Evolutionary conservation across 2,888 invertebrate species (phyloP).

Genomic region (Nebria salina): DNA sequence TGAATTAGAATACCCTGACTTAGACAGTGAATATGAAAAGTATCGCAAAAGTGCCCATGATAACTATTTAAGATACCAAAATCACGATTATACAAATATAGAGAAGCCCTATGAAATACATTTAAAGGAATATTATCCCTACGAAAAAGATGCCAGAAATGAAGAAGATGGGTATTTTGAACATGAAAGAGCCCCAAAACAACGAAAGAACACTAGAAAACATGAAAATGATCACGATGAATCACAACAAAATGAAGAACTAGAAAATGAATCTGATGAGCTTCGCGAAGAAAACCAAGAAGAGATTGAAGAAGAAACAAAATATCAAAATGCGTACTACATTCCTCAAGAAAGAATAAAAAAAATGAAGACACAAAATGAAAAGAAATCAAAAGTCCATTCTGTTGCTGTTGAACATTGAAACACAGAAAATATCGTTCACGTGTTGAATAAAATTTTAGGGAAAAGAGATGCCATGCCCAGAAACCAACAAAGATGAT

Average conservation of each 20-base stretch:
- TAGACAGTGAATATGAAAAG: conserved; percentile 39
- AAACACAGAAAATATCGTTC: conserved; percentile 38
- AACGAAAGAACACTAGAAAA: conserved; percentile 54
- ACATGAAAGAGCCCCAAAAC: conserved; percentile 51
- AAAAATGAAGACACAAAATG: conserved; percentile 28
- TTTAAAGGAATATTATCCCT: conserved; percentile 21
- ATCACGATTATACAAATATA: conserved; percentile 5
- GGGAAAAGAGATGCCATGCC: conserved; percentile 50
- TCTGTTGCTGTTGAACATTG: background rate
- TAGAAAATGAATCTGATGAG: background rate
- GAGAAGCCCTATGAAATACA: conserved; percentile 28
- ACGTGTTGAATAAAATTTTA: conserved; percentile 50
- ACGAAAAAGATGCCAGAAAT: conserved; percentile 49
- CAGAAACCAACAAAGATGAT: conserved; percentile 57
- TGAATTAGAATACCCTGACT: conserved; percentile 34
- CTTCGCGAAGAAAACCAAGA: background rate
- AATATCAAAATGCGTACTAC: conserved; percentile 49
- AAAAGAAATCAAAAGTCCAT: conserved; percentile 21
- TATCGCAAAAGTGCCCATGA: conserved; percentile 21
- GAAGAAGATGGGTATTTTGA: conserved; percentile 51
- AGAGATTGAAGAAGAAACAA: background rate
- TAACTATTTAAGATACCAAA: conserved; percentile 17
- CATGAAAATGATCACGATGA: conserved; percentile 51
- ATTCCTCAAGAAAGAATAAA: conserved; percentile 9
- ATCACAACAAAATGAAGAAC: conserved; percentile 48